Evolutionary conservation across 2,888 invertebrate species (phyloP), one percentile per base, ranked within the genome.

Genomic region (Candidula unifasciata): DNA sequence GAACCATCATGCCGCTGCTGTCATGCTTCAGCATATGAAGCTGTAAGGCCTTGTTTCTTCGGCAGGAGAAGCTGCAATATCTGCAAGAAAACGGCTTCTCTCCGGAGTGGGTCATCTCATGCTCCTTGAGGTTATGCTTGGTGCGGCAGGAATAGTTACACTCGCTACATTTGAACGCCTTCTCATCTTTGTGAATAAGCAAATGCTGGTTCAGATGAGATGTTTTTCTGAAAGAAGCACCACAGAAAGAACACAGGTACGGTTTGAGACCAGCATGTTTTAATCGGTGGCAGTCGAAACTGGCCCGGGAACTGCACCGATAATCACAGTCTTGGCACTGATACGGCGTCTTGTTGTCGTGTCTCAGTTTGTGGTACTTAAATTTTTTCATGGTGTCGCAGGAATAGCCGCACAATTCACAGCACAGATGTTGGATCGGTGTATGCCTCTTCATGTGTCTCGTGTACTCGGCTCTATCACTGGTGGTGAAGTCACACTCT

Each of bases 381-480:
- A 85, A 81, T n/a, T 80, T 77, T 27, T 77, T 80, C 78, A 79
- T 85, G 54, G 80, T 69, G 33, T 73, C 68, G 60, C 83, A 87
- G 13, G 86, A 79, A 57, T 87, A 85, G 37, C 86, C 86, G 64
- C 86, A 87, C 21, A 83, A 52, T 68, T 86, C 86, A 69, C 86
- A 86, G 71, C 80, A 82, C 30, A 82, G 60, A 27, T 77, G 85
- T 44, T 83, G 66, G 8, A 68, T 69, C 3, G 35, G 13, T 57
- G 80, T 33, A 57, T 83, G 86, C 37, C 71, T 84, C 16, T 77
- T 80, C 44, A 16, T 79, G 68, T 86, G 86, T 21, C 73, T 80
- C 16, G 54, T 64, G 81, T 80, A 84, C 35, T 86, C 81, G n/a
- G 66, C 37, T 64, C 81, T 66, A 71, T 83, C 81, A 30, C 64